Evolutionary conservation across 2,113 vertebrate species (phyloP).

Genomic region (Collichthys lucidus): DNA sequence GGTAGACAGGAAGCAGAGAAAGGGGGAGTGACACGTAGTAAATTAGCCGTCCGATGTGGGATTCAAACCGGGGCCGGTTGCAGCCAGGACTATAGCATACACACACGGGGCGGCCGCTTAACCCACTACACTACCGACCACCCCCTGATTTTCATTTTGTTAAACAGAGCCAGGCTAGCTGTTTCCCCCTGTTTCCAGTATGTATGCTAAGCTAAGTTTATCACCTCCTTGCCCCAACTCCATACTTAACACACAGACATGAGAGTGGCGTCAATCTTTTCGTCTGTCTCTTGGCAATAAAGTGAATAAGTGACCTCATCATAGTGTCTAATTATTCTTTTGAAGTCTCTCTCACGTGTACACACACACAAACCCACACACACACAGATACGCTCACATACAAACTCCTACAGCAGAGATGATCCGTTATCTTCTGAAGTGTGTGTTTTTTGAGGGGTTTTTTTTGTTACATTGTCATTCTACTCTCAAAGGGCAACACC

Average conservation of each 20-base stretch:
- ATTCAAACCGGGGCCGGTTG: no score
- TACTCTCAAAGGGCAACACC: not conserved
- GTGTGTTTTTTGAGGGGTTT: slow-evolving; percentile 4
- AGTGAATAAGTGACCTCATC: not conserved
- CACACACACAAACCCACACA: slow-evolving; percentile 17
- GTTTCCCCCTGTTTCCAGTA: no score
- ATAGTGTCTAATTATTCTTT: slow-evolving; percentile 13
- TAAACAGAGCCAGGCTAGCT: no score
- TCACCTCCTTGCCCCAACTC: not conserved
- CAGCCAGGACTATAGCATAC: no score
- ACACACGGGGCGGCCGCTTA: no score
- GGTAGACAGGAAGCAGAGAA: no score
- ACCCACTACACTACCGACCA: no score
- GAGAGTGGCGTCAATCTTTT: slow-evolving; percentile 1
- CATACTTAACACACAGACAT: not conserved
- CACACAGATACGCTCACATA: not conserved
- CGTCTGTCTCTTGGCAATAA: not conserved
- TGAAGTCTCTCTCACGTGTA: slow-evolving; percentile 5
- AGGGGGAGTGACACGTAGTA: no score
- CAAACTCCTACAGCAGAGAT: slow-evolving; percentile 5
- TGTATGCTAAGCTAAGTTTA: slow-evolving; percentile 29
- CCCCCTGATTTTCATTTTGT: no score
- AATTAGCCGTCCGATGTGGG: no score
- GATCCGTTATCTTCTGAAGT: not conserved
- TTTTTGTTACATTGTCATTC: not conserved